These are phyloP conservation scores for Campylomormyrus numenius DNA, from an alignment of 2,113 vertebrate genomes.

Conservation along the genomic window DNA sequence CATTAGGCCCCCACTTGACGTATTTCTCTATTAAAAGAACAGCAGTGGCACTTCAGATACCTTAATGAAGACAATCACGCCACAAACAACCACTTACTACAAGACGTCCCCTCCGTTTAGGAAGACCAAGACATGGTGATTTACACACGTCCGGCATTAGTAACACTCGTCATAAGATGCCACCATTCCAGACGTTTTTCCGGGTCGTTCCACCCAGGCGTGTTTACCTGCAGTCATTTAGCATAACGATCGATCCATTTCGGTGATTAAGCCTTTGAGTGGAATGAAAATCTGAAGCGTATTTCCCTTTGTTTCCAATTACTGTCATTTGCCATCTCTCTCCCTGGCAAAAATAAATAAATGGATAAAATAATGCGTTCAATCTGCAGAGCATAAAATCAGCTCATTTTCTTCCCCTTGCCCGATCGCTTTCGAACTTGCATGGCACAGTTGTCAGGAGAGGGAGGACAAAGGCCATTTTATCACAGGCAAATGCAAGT, in stretches of 20 bases:
- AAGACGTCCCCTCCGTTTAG: not conserved
- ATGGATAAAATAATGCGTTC: not conserved
- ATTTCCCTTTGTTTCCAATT: conserved; percentile 9
- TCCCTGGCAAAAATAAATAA: not conserved
- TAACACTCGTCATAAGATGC: not conserved
- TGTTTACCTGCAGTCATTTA: conserved; percentile 15
- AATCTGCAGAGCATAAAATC: conserved; percentile 4
- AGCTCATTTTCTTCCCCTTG: not conserved
- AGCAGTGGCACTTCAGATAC: not conserved
- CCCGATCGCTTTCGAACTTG: not conserved
- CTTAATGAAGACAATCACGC: not conserved
- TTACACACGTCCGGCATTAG: not conserved
- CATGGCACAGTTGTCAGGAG: not conserved
- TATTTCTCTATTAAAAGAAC: not conserved
- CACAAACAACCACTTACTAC: not conserved
- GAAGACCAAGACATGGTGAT: not conserved
- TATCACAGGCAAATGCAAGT: not conserved
- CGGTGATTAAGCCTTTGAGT: not conserved
- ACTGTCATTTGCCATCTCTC: not conserved
- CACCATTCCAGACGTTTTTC: not conserved
- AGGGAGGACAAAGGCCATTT: not conserved
- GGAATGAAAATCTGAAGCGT: not conserved
- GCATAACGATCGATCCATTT: conserved; percentile 4
- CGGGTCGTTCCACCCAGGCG: not conserved
- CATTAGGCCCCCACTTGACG: not conserved